These are phyloP conservation scores for Chloropsis hardwickii DNA, from an alignment of 2,113 vertebrate species.

Conservation along the genomic window DNA sequence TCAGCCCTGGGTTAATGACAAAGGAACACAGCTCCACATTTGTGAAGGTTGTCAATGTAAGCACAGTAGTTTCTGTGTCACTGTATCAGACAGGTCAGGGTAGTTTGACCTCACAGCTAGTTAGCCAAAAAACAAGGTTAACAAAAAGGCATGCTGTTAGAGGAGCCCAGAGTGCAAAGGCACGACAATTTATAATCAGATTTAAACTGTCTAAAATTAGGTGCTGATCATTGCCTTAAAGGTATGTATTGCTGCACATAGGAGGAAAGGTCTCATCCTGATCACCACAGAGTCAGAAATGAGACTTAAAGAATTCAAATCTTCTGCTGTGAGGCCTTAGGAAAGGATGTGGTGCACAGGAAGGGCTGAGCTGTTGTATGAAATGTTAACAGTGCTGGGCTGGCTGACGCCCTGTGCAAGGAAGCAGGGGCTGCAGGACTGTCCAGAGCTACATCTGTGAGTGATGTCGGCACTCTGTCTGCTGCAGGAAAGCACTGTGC, in stretches of 20 bases:
- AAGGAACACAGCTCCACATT: background rate
- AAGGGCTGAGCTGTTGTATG: background rate
- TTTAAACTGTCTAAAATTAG: background rate
- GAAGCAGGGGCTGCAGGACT: background rate
- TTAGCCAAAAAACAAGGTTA: constrained; percentile 10
- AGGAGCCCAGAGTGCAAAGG: background rate
- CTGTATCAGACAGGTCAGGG: background rate
- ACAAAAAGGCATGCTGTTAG: background rate
- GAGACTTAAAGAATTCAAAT: background rate
- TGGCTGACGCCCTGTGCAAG: background rate
- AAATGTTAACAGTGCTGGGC: background rate
- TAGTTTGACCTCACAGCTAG: background rate
- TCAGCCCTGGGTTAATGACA: background rate
- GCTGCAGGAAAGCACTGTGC: background rate
- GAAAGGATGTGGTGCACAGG: background rate
- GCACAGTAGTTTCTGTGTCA: background rate
- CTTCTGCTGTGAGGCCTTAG: background rate
- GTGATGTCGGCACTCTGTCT: background rate
- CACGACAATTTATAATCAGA: background rate
- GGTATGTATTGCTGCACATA: background rate
- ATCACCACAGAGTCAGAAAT: background rate
- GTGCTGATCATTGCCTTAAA: background rate
- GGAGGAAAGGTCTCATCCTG: background rate
- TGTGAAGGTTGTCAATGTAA: background rate
- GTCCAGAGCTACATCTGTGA: background rate